Conservation (phyloP, 2,888 invertebrate species). For the Mythimna loreyi region DNA sequence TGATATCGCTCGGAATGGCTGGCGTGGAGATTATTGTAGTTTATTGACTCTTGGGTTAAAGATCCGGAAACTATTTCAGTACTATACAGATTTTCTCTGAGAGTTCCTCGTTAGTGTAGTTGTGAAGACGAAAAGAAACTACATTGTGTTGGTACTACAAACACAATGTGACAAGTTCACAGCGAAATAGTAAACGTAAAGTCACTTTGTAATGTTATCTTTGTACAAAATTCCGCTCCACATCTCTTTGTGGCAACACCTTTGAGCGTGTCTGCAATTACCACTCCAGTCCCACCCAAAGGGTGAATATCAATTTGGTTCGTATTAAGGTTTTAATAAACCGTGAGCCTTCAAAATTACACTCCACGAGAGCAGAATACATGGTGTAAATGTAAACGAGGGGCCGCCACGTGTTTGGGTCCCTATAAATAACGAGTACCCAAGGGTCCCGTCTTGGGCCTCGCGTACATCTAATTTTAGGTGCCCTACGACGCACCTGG, state of each 20-base stretch:
- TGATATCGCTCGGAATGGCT: slow-evolving; percentile 29
- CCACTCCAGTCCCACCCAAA: slow-evolving; percentile 43
- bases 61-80: neutral
- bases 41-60: slow-evolving; percentile 10
- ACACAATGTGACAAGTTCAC: neutral
- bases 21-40: slow-evolving; percentile 19
- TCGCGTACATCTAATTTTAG: slow-evolving; percentile 72
- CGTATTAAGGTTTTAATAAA: slow-evolving; percentile 73
- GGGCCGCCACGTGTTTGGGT: slow-evolving; percentile 52
- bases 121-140: neutral
- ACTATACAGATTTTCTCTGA: neutral
- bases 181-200: slow-evolving; percentile 3
- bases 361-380: slow-evolving; percentile 60
- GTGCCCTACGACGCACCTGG: slow-evolving; percentile 72
- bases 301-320: slow-evolving; percentile 68
- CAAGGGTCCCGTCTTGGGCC: slow-evolving; percentile 66
- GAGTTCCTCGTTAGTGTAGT: neutral
- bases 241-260: slow-evolving; percentile 30
- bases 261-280: slow-evolving; percentile 48
- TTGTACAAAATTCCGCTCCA: slow-evolving; percentile 16
- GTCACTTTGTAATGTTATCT: slow-evolving; percentile 18
- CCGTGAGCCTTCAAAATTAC: slow-evolving; percentile 69
- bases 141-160: too few species aligned
- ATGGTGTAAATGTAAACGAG: slow-evolving; percentile 63
- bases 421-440: slow-evolving; percentile 61